These are phyloP conservation scores for Mastacembelus armatus DNA, from an alignment of 2,797 vertebrate species.

Conservation along the genomic window DNA sequence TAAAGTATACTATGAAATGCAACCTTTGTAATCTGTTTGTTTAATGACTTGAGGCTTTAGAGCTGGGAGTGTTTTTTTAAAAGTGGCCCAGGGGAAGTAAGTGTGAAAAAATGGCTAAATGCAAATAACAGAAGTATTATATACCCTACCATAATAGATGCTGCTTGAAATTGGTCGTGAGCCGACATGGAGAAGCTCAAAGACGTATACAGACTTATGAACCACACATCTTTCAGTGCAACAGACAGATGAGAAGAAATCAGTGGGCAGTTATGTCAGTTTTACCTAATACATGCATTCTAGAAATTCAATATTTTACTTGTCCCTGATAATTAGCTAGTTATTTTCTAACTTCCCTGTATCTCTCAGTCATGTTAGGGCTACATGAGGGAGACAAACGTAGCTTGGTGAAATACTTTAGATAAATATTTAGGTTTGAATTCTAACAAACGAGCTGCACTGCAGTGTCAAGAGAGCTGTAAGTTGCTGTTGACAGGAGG, in stretches of 20 bases:
- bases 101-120: not conserved
- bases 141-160: not conserved
- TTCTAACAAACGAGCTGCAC: slow-evolving; percentile 71
- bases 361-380: slow-evolving; percentile 58
- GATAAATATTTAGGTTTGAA: slow-evolving; percentile 85
- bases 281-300: not conserved
- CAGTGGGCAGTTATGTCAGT: not conserved
- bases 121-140: not conserved
- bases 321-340: no score
- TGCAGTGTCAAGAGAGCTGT: slow-evolving; percentile 54
- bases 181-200: not conserved
- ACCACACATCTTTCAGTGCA: not conserved
- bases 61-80: not conserved
- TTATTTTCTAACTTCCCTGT: slow-evolving; percentile 27
- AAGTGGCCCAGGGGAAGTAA: not conserved
- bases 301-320: no score
- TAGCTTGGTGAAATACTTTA: slow-evolving; percentile 58
- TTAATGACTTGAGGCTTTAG: not conserved
- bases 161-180: not conserved
- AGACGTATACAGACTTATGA: not conserved
- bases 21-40: not conserved
- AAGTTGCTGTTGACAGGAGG: slow-evolving; percentile 51
- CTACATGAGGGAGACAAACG: slow-evolving; percentile 69
- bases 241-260: not conserved
- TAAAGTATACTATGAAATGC: not conserved